Conservation (phyloP, 2,113 vertebrate genomes). For the Ranitomeya imitator region DNA sequence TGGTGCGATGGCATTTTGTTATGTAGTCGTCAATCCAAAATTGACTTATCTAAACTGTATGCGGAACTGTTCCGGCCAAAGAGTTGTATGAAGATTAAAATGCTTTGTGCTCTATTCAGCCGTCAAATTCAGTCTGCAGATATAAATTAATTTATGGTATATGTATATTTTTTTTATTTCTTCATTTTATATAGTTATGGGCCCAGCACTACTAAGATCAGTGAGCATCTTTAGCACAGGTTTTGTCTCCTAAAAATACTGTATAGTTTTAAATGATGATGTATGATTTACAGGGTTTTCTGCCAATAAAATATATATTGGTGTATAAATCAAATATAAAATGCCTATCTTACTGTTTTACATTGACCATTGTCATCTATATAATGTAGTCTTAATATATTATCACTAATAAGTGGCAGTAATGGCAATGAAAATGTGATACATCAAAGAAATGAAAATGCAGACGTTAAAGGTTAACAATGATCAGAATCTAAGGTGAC, state of each 20-base stretch:
- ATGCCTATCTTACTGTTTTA: not conserved
- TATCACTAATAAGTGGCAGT: not conserved
- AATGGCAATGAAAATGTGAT: not conserved
- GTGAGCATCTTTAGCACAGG: no score
- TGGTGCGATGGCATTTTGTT: no score
- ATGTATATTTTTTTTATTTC: not conserved
- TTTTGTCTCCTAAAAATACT: no score
- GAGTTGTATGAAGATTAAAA: no score
- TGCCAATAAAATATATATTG: not conserved
- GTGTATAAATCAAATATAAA: not conserved
- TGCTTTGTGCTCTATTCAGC: not conserved
- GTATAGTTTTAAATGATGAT: not conserved
- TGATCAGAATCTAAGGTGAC: not conserved
- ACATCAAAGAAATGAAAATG: not conserved
- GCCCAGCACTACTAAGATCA: no score
- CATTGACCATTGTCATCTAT: not conserved
- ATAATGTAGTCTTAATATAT: not conserved
- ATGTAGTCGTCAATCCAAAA: no score
- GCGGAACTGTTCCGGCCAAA: not conserved
- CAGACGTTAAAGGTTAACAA: not conserved
- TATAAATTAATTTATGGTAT: not conserved
- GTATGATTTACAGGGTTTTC: not conserved
- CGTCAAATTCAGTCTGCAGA: no score
- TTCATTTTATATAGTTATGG: not conserved
- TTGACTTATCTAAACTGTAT: no score